Conservation (phyloP, 2,888 invertebrate species). For the Celastrina argiolus region DNA sequence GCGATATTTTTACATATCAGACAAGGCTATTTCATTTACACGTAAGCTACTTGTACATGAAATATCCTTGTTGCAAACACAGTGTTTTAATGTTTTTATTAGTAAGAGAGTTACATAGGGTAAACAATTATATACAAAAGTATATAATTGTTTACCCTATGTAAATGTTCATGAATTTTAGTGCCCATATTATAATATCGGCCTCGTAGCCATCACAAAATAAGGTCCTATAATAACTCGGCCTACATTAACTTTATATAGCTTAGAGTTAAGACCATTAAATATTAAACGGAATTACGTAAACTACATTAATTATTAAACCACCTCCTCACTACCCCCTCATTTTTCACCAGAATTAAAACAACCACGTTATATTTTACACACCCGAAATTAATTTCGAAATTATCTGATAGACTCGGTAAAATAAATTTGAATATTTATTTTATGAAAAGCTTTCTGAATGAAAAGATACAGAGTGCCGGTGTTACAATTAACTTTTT, state of each 20-base stretch:
- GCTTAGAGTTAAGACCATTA: not conserved
- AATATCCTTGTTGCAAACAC: too few relatives aligned
- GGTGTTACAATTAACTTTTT: conserved; percentile 19
- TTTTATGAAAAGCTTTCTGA: conserved; percentile 8
- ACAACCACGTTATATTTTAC: not conserved
- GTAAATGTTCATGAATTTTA: too few relatives aligned
- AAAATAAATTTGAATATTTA: conserved; percentile 16
- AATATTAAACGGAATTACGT: not conserved
- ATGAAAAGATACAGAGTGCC: conserved; percentile 8
- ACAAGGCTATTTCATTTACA: too few relatives aligned
- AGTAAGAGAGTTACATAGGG: too few relatives aligned
- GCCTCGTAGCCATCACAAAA: too few relatives aligned
- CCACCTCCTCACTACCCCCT: not conserved
- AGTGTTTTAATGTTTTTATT: too few relatives aligned
- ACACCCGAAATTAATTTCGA: conserved; percentile 8
- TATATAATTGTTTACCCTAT: too few relatives aligned
- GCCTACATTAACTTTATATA: not conserved
- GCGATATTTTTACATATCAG: too few relatives aligned
- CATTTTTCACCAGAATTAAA: not conserved
- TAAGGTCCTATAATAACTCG: not conserved
- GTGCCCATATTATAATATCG: too few relatives aligned
- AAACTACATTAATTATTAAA: not conserved
- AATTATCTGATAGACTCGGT: not conserved
- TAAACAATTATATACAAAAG: too few relatives aligned
- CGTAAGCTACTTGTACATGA: too few relatives aligned